phyloP scores from a whole-genome alignment of 2,888 invertebrate genomes.

The Uropetala carovei region DNA sequence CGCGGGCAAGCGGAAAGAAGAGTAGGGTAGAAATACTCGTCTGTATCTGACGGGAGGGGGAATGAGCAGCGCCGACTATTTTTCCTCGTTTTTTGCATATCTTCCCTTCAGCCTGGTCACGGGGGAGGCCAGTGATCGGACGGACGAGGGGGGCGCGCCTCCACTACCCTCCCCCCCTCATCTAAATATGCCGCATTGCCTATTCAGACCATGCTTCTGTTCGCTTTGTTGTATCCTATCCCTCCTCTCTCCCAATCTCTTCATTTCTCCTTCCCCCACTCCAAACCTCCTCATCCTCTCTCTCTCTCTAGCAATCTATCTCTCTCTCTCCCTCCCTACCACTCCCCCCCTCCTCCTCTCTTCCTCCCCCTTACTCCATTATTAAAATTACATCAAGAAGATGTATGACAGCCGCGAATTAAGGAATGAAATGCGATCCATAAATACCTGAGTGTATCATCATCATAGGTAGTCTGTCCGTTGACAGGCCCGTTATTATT shows the following conservation, averaged over 20 bases:
- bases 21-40: no score
- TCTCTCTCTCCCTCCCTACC: background rate
- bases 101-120: conserved; percentile 6
- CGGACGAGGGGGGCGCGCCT: background rate
- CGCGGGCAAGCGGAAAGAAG: background rate
- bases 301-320: background rate
- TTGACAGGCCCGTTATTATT: no score
- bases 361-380: background rate
- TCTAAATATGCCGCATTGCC: conserved; percentile 50
- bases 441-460: no score
- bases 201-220: conserved; percentile 33
- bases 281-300: background rate
- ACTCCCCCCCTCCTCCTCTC: background rate
- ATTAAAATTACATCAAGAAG: no score
- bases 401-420: no score
- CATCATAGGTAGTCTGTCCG: no score
- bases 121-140: background rate
- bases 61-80: conserved; percentile 11
- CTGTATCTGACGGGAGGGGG: no score
- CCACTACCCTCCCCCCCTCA: conserved; percentile 7
- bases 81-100: conserved; percentile 63
- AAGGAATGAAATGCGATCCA: no score
- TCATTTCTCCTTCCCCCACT: background rate
- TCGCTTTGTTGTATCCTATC: conserved; percentile 33
- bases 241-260: background rate